Base-by-base conservation (phyloP, 1,140 invertebrate genomes). In the Helicoverpa armigera region DNA sequence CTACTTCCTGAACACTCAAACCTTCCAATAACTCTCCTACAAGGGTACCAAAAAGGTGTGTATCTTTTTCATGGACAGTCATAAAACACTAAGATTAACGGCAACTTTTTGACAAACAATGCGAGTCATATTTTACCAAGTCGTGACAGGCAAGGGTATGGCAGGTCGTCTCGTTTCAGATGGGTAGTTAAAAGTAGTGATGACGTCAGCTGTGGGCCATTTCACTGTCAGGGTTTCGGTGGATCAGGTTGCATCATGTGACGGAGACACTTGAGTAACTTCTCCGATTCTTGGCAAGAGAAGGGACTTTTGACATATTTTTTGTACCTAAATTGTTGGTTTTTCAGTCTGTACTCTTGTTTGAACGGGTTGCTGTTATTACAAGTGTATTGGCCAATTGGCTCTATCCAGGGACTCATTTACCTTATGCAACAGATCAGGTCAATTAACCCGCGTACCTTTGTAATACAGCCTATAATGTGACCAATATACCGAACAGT, bases 231-330 rank as follows among this genome's bases (percentile, higher is more conserved):
- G 16, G 73, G 56, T 29, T 53, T 11, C 18, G 13, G 50, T 70
- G 5, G 65, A 70, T 76, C 73, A 51, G 58, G 73, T 76, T 76
- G 73, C 73, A 76, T 43, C 73, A 29, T 51, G 73, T 76, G 73
- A 76, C 56, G 2, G 10, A 18, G n/a, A 69, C 14, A 69, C 7
- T 48, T 11, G 43, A 29, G 48, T 7, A 1, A 16, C 16, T 53
- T 60, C 54, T 23, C 23, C 5, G 18, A 13, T 53, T 72, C 53
- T 76, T 76, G 58, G 73, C 58, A 60, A 13, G 43, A 14, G 67
- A 16, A 43, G 35, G 35, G 35, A 43, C 4, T 43, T 43, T 43
- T 9, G 35, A 43, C 0, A 43, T 7, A 9, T 9, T 43, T 9
- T 43, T 43, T 43, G 5, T 43, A 9, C 9, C 5, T 43, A 7